Conservation (phyloP, 2,797 vertebrate genomes). For the Pyrocephalus nanus region DNA sequence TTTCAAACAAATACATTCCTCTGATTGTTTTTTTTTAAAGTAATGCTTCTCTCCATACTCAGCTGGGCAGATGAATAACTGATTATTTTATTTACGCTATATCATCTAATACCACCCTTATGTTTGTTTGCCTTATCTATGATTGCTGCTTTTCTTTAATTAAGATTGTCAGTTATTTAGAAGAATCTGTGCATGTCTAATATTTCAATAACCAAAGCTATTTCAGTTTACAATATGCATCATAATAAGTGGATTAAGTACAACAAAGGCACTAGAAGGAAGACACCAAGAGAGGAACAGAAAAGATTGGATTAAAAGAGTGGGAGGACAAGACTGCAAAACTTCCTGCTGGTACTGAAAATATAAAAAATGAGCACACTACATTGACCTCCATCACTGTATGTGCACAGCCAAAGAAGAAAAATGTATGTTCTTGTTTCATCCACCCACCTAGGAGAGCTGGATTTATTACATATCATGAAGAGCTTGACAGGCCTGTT, state of each 20-base stretch:
- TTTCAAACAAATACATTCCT: background rate
- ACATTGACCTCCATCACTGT: background rate
- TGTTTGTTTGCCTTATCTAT: background rate
- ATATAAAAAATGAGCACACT: background rate
- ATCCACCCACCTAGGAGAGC: background rate
- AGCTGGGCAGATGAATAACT: background rate
- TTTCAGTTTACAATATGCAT: background rate
- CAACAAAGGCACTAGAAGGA: background rate
- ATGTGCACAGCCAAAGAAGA: background rate
- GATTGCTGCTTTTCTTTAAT: background rate
- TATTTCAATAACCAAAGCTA: background rate
- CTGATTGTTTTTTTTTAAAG: background rate
- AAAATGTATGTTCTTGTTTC: background rate
- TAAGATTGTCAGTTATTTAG: background rate
- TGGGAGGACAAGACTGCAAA: slow-evolving; percentile 4
- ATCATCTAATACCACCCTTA: background rate
- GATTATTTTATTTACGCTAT: background rate
- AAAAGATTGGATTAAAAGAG: background rate
- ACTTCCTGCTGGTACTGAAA: background rate
- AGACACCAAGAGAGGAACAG: background rate
- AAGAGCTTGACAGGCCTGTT: background rate
- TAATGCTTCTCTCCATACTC: background rate
- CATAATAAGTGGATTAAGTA: background rate
- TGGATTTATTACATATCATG: background rate
- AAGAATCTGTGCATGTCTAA: background rate